Conservation (phyloP, 2,113 vertebrate species). For the Pionites leucogaster region DNA sequence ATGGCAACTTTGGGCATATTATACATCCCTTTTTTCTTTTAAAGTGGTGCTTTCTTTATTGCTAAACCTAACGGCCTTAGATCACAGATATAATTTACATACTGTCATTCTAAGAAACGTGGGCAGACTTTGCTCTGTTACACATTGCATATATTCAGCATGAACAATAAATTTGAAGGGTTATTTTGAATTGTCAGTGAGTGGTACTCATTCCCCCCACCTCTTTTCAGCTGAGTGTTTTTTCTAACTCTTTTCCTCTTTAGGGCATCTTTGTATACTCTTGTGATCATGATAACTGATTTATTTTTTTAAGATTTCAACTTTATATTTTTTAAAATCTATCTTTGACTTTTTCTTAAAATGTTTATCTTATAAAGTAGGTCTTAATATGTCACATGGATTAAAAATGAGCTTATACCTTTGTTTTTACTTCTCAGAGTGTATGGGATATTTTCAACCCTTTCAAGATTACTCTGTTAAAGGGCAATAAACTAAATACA, state of each 20-base stretch:
- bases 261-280: not conserved
- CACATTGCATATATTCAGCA: not conserved
- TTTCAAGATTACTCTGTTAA: constrained; percentile 89
- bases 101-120: not conserved
- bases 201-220: not conserved
- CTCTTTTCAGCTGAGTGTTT: not conserved
- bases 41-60: not conserved
- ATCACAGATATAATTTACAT: not conserved
- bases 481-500: constrained; percentile 93
- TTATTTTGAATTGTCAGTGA: not conserved
- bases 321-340: not conserved
- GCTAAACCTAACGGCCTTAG: not conserved
- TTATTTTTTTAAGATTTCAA: not conserved
- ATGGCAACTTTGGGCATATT: not conserved
- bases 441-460: constrained; percentile 87
- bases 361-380: not conserved
- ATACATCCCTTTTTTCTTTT: not conserved
- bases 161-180: not conserved
- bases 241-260: not conserved
- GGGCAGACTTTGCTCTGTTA: not conserved
- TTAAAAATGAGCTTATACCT: not conserved
- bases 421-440: constrained; percentile 70
- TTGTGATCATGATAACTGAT: not conserved
- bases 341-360: not conserved
- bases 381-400: not conserved